Percentiles rank a stretch among this genome's conserved stretches.
These are phyloP conservation scores for Halichondria panicea DNA, from an alignment of 37 sponge, comb jelly and placozoan species.

Conservation along the genomic window DNA sequence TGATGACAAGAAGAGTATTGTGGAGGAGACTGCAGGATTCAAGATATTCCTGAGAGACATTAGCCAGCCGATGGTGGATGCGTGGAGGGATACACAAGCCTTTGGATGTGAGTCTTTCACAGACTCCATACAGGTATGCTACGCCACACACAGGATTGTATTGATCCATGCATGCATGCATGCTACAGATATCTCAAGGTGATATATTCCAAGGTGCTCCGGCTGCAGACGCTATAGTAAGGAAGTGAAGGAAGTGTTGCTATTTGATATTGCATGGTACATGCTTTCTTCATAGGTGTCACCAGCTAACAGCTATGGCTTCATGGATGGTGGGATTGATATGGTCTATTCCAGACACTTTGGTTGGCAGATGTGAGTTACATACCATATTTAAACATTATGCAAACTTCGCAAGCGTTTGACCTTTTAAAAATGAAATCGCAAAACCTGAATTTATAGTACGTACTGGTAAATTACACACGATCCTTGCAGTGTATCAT, in stretches of 20 bases:
- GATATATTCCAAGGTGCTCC: conserved; percentile 80
- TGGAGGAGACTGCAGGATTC: no score
- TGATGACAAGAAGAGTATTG: no score
- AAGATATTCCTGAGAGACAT: conserved; percentile 57
- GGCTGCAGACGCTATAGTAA: conserved; percentile 78
- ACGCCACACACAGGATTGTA: not conserved
- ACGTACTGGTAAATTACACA: not conserved
- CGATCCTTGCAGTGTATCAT: not conserved
- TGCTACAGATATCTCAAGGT: conserved; percentile 46
- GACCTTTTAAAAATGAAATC: not conserved
- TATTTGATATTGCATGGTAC: not conserved
- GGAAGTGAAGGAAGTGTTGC: not conserved
- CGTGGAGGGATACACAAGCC: conserved; percentile 48
- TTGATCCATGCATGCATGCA: not conserved
- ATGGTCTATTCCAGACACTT: conserved; percentile 71
- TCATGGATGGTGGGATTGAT: conserved; percentile 91
- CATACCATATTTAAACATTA: not conserved
- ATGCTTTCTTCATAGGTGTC: conserved; percentile 43
- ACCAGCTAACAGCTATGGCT: conserved; percentile 88
- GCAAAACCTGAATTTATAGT: no score
- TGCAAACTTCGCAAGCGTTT: not conserved
- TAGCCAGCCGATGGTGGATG: conserved; percentile 36
- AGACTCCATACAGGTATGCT: conserved; percentile 42
- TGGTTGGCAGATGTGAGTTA: conserved; percentile 81
- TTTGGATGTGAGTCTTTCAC: conserved; percentile 47